phyloP scores from a whole-genome alignment of 2,797 vertebrate species.

The Cuniculus paca region DNA sequence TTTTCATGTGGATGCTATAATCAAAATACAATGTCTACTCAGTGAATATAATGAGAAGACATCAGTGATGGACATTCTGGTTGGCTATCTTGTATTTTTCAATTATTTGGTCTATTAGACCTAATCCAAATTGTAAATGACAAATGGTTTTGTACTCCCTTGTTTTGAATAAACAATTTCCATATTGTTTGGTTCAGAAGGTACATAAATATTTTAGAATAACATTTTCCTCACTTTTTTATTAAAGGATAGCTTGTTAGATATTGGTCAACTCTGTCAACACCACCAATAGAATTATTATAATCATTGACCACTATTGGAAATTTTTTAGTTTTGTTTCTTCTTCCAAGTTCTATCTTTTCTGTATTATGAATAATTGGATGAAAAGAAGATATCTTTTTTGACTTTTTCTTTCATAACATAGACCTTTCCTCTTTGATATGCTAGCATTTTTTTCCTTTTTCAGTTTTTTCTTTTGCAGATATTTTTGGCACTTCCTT shows the following conservation, averaged over 20 bases:
- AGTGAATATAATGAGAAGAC: neutral
- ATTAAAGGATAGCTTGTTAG: neutral
- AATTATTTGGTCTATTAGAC: neutral
- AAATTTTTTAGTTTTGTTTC: neutral
- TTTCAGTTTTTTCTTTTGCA: neutral
- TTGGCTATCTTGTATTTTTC: neutral
- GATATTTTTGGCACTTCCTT: neutral
- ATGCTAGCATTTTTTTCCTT: neutral
- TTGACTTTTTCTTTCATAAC: neutral
- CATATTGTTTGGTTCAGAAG: neutral
- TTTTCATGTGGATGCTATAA: neutral
- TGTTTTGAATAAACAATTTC: neutral
- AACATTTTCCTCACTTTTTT: neutral
- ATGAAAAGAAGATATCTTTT: neutral
- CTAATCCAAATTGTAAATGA: neutral
- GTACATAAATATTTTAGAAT: neutral
- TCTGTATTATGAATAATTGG: neutral
- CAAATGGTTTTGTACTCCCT: neutral
- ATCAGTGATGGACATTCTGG: neutral
- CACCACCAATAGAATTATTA: neutral
- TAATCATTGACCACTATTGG: neutral
- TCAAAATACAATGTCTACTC: neutral
- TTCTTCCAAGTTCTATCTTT: neutral
- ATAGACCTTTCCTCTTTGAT: neutral
- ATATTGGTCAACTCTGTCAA: neutral